Base-by-base conservation (phyloP, 2,113 vertebrate species). In the Toxotes chatareus region DNA sequence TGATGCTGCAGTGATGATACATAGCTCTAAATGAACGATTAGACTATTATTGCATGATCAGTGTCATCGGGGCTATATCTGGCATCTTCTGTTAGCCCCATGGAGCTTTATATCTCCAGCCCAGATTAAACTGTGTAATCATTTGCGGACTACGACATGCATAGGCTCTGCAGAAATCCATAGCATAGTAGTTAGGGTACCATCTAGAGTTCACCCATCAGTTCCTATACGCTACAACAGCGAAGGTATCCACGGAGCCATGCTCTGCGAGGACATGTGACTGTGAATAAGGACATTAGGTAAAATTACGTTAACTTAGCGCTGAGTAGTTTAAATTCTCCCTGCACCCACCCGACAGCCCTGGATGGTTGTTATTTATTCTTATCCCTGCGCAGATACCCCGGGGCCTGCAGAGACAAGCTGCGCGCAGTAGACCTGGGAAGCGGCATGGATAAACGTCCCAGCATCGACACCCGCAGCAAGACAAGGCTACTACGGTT, bases 351-450 rank as follows among this genome's bases (percentile, higher is more conserved):
- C 73, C 82, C 76, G 73, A 76, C 80, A 86, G 49, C 77, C 60
- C 69, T 55, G 83, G 61, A 80, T 83, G 67, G 11, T 75, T 68
- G 73, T 83, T 89, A 84, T 90, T 83, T 73, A 80, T 76, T 81
- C 79, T 31, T 34, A 76, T 88, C 79, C 86, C 90, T 92, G 88
- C 91, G 92, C 90, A 93, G 79, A 90, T 47, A 87, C 64, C 82
- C 76, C 85, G 81, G 84, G 91, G 80, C 90, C 91, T 90, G 90
- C 90, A 77, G 88, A 80, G 86, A 76, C 61, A 49, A 66, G 88
- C 87, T 76, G 89, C 71, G 82, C 83, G 86, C 85, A 73, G 42
- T 56, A 67, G 44, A 72, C 62, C 67, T 19, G 69, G 56, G 67
- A 38, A 76, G 67, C 85, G 81, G 87, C 89, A 82, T 89, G 92